These are phyloP conservation scores for Bombus soroeensis DNA, from an alignment of 1,140 invertebrate genomes.

Conservation along the genomic window DNA sequence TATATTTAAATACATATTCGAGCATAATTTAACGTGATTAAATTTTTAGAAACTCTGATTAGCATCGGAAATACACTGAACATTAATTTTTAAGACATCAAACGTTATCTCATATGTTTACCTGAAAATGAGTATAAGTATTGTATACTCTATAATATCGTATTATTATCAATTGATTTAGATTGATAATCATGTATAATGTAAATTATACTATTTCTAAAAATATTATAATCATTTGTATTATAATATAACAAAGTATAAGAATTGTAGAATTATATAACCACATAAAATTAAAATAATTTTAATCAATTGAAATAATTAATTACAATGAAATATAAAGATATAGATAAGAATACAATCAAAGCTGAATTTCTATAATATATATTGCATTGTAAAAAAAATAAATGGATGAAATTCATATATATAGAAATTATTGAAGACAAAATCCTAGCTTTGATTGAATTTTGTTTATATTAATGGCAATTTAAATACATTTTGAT, in stretches of 20 bases:
- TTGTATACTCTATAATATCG: neutral
- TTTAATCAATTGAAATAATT: too few species aligned
- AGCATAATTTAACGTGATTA: neutral
- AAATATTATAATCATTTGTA: neutral
- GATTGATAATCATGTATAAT: neutral
- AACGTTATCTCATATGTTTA: neutral
- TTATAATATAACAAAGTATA: neutral
- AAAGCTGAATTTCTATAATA: slow-evolving; percentile 19
- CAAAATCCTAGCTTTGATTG: slow-evolving; percentile 33
- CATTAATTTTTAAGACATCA: neutral
- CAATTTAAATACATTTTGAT: slow-evolving; percentile 51
- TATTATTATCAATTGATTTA: neutral
- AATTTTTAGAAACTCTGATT: neutral
- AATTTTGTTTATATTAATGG: slow-evolving; percentile 12
- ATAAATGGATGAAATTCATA: neutral
- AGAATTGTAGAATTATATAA: slow-evolving; percentile 23
- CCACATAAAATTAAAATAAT: neutral
- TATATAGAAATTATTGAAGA: neutral
- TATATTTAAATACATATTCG: slow-evolving; percentile 4
- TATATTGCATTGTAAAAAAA: neutral
- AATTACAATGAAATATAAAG: slow-evolving; percentile 13
- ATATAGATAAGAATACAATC: slow-evolving; percentile 22
- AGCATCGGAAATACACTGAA: neutral
- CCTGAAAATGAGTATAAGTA: neutral
- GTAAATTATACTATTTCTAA: neutral